Conservation (phyloP, 1,140 invertebrate genomes). For the Cyclargus thomasi region DNA sequence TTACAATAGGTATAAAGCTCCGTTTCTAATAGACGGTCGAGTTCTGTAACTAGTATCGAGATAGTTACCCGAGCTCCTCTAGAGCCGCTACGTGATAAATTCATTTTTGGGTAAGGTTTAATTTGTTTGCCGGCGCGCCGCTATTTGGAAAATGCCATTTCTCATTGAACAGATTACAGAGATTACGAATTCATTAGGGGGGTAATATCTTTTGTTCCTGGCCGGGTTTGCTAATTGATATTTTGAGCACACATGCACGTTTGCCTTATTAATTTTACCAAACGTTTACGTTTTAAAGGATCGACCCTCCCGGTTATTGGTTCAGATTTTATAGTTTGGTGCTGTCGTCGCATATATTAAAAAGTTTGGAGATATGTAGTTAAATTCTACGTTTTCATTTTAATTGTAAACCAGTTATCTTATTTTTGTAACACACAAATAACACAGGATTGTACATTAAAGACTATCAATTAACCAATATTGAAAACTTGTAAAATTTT, state of each 20-base stretch:
- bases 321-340: background rate
- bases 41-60: conserved; percentile 18
- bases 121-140: conserved; percentile 63
- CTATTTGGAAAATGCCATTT: conserved; percentile 67
- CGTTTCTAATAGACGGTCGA: background rate
- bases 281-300: background rate
- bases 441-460: no score
- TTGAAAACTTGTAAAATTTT: no score
- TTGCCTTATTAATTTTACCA: background rate
- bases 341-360: no score
- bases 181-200: conserved; percentile 73
- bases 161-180: conserved; percentile 72
- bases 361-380: no score
- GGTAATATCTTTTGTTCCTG: conserved; percentile 58
- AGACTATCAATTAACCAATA: no score
- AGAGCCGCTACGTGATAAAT: conserved; percentile 59
- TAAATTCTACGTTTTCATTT: no score
- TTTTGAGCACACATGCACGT: conserved; percentile 48
- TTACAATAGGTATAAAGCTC: background rate
- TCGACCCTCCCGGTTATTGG: background rate
- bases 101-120: conserved; percentile 71
- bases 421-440: no score
- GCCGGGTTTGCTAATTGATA: conserved; percentile 54
- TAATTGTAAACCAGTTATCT: no score
- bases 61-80: conserved; percentile 45